Evolutionary conservation across 2,113 vertebrate genomes (phyloP).

Genomic region (Miniopterus natalensis): DNA sequence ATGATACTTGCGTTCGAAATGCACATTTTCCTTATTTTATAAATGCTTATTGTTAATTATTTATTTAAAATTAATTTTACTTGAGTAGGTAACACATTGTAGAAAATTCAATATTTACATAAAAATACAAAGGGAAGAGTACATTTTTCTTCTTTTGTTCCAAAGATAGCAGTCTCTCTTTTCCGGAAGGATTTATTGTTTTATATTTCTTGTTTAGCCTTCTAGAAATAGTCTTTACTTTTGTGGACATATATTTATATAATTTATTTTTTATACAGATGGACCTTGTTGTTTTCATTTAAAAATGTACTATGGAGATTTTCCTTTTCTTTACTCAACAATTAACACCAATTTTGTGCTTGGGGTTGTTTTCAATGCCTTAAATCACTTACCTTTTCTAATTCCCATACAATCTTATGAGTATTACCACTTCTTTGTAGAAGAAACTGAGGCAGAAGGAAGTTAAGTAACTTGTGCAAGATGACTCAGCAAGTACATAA

Average conservation of each 20-base stretch:
- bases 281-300: background rate
- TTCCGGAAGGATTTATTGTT: background rate
- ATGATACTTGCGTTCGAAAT: slow-evolving; percentile 5
- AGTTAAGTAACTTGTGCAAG: background rate
- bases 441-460: slow-evolving; percentile 15
- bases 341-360: background rate
- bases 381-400: background rate
- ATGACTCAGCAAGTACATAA: background rate
- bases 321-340: background rate
- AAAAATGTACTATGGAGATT: background rate
- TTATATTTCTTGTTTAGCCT: background rate
- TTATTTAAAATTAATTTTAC: background rate
- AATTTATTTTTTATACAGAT: background rate
- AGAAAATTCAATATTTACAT: background rate
- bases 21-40: slow-evolving; percentile 12
- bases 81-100: too few species aligned
- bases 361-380: background rate
- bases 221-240: background rate
- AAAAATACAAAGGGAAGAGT: background rate
- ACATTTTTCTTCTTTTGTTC: background rate
- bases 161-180: background rate
- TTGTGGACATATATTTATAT: background rate
- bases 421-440: background rate
- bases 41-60: slow-evolving; percentile 26
- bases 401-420: background rate